Base-by-base conservation (phyloP, 2,888 invertebrate species). In the Zeuzera pyrina region DNA sequence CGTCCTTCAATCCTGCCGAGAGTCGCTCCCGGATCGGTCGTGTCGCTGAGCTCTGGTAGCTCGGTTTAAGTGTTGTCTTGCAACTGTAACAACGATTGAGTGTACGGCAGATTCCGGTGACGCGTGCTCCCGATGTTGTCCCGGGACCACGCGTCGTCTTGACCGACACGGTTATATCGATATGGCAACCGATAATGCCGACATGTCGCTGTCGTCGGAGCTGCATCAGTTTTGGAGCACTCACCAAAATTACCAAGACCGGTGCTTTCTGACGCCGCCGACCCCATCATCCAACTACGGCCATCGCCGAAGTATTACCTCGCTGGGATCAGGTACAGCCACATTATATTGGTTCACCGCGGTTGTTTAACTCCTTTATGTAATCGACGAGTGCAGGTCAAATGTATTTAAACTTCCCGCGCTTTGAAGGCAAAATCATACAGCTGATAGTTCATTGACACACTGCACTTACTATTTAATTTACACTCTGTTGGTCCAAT, bases 141-240 rank as follows among this genome's bases (percentile, higher is more conserved):
- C 64, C 33, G 44, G 49, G 33, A 22, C 10, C 22, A n/a, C n/a
- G n/a, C 66, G 45, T 28, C 66, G 64, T 27, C 47, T 74, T 52
- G 86, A 87, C 55, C 78, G 74, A 30, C 84, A 86, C 70, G 87
- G 87, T 2, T 87, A 87, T 42, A 79, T 85, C 51, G 85, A 85
- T 42, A 85, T 86, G 85, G 77, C 71, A 43, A 59, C 64, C 38
- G 53, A 68, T 31, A 44, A 11, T 8, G 12, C 55, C 1, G 19
- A 19, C 6, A 12, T 13, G 7, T 12, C 12, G 5, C 36, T 46
- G 2, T 11, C 61, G 55, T 56, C 69, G 61, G 57, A 21, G 7
- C 25, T 12, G 27, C n/a, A n/a, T n/a, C n/a, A n/a, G n/a, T n/a
- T n/a, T n/a, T n/a, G n/a, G n/a, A n/a, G n/a, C n/a, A 15, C 15